A percentile compares a stretch with the other conserved stretches of the same genome.
phyloP scores from a whole-genome alignment of 37 sponge, comb jelly and placozoan species.

The Ephydatia muelleri region DNA sequence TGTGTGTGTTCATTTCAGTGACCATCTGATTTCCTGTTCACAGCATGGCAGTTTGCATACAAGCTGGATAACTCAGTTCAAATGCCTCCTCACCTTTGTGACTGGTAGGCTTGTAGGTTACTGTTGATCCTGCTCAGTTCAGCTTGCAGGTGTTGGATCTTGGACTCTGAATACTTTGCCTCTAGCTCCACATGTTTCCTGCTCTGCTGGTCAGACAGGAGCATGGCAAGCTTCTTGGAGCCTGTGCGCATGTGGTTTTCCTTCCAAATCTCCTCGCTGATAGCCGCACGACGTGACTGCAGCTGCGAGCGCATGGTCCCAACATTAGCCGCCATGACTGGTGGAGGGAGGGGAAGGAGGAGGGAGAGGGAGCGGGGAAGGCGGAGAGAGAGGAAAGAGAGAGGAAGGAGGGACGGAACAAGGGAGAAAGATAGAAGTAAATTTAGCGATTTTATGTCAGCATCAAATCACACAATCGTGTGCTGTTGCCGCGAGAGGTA shows the following conservation, averaged over 20 bases:
- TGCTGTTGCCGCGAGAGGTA: too few species aligned
- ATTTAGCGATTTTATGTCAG: neutral
- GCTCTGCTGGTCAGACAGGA: slow-evolving; percentile 26
- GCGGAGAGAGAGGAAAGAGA: neutral
- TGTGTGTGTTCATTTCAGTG: too few species aligned
- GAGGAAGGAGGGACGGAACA: neutral
- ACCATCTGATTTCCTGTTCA: too few species aligned
- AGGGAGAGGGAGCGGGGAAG: neutral
- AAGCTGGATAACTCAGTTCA: neutral
- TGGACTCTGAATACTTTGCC: slow-evolving; percentile 50
- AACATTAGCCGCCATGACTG: slow-evolving; percentile 26
- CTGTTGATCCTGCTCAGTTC: slow-evolving; percentile 72
- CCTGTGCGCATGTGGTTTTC: slow-evolving; percentile 47
- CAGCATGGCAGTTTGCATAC: too few species aligned
- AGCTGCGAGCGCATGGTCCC: slow-evolving; percentile 52
- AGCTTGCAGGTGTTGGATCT: slow-evolving; percentile 45
- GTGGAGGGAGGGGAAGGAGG: neutral
- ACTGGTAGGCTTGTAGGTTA: slow-evolving; percentile 64
- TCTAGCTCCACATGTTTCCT: slow-evolving; percentile 44
- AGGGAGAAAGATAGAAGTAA: neutral
- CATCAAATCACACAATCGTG: neutral
- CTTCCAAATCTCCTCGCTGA: slow-evolving; percentile 57
- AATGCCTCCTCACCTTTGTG: slow-evolving; percentile 39
- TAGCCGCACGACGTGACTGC: slow-evolving; percentile 18
- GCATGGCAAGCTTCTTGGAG: slow-evolving; percentile 32